Evolutionary conservation across 2,113 vertebrate species (phyloP), one percentile per base, ranked within the genome.

Genomic region (Spheniscus mendiculus): DNA sequence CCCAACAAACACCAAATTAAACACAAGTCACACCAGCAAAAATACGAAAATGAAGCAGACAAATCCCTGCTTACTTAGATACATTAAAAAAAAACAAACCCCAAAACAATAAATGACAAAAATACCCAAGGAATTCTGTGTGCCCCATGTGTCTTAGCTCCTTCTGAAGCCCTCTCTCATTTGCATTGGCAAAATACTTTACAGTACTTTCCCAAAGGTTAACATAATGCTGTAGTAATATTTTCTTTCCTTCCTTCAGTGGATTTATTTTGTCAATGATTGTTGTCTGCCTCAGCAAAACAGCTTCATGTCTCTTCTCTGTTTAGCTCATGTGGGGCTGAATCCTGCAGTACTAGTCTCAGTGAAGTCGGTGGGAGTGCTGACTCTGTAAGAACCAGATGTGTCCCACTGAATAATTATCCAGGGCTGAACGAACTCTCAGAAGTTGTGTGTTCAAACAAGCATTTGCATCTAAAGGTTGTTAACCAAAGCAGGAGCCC

Each of bases 261-360:
- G 36, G 34, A 87, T 94, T 95, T 93, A 79, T 74, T 95, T 87
- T 67, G 12, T 26, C 69, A 79, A 9, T 40, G 59, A 27, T 5
- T 87, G 47, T 69, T 79, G 32, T 85, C 61, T 89, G 59, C 72
- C 63, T 92, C 83, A 96, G 89, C 63, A 92, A 52, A 95, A 94
- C 30, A 69, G 27, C 36, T 45, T 59, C 11, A 49, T 40, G 13
- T 71, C 77, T 58, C 38, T 77, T 72, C 55, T 91, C 59, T 56
- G 0, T 55, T 89, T 76, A 76, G 58, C 44, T 86, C 56, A 61
- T 34, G 18, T 52, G 56, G 73, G 61, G 69, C 59, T 91, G 56
- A 82, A 50, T 63, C 44, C 40, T 85, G 25, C 21, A 77, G 70
- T 49, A 79, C 52, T 36, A 66, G 26, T 80, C 16, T 40, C 90